Base-by-base conservation (phyloP, 2,797 vertebrate species). In the Microhierax caerulescens region DNA sequence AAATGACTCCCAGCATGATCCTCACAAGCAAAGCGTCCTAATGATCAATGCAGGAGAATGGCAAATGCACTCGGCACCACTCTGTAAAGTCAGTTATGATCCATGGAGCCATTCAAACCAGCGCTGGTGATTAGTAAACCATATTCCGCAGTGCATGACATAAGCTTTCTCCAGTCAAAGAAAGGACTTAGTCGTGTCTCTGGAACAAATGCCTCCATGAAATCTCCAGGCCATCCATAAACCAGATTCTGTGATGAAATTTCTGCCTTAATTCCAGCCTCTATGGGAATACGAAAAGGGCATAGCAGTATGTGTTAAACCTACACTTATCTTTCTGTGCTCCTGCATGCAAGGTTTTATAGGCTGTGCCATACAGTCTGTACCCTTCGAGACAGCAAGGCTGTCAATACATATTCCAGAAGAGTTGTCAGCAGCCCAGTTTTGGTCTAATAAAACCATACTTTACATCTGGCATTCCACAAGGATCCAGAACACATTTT, bases 51-150 rank as follows among this genome's bases (percentile, higher is more conserved):
- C 34, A 36, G 56, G 51, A 79, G 83, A 95, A 85, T 47, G 70
- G 77, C 77, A 94, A 94, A 90, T 64, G 67, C 1, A 0, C 88
- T 74, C 60, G 7, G 56, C 59, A 93, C 85, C 80, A 13, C 73
- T 41, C 13, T 57, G 51, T 92, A 69, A 84, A 97, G 90, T 78
- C 85, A 70, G 70, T 59, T 95, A 95, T 95, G 70, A 97, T 95
- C 91, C 91, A 94, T 90, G 69, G 85, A 95, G 90, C 83, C 63
- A 76, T 93, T 96, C 83, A 90, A 93, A 95, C 65, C 77, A 70
- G 80, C 13, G 3, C 59, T 18, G 17, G 76, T 85, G 70, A 95
- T 97, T 91, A 97, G 91, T 93, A 97, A 95, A 86, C 76, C 28
- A 10, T 63, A 95, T 91, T 93, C 91, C 0, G 3, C 88, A 67